phyloP scores from a whole-genome alignment of 2,888 invertebrate species.

The Dyspetes luteomarginatus region DNA sequence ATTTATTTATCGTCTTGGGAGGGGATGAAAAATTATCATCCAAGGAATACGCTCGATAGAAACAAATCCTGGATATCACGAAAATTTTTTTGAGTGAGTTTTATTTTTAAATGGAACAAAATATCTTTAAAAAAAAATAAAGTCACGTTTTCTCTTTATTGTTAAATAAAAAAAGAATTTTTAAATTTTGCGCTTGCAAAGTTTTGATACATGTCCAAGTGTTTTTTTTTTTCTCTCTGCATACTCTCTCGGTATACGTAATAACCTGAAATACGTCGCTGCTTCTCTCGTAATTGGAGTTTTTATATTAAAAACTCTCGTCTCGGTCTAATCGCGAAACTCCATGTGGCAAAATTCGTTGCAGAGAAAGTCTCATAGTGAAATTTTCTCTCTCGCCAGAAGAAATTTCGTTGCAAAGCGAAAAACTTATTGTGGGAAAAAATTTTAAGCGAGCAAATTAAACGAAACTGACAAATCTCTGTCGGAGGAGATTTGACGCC shows the following conservation, averaged over 20 bases:
- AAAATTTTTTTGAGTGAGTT: slow-evolving; percentile 52
- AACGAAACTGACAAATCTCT: slow-evolving; percentile 13
- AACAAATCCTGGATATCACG: slow-evolving; percentile 4
- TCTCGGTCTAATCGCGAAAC: slow-evolving; percentile 64
- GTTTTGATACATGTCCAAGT: slow-evolving; percentile 9
- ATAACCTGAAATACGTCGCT: slow-evolving; percentile 46
- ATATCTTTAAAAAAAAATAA: no score
- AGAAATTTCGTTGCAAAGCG: slow-evolving; percentile 18
- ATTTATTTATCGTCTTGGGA: neutral
- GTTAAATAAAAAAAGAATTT: neutral
- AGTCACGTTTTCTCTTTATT: no score
- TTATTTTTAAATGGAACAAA: no score
- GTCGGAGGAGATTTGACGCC: neutral
- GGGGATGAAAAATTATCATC: slow-evolving; percentile 10
- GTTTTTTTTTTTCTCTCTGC: slow-evolving; percentile 12
- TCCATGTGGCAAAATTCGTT: slow-evolving; percentile 22
- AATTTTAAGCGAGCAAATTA: neutral
- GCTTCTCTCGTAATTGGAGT: slow-evolving; percentile 43
- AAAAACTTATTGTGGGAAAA: slow-evolving; percentile 19
- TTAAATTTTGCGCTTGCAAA: slow-evolving; percentile 1
- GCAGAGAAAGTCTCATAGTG: slow-evolving; percentile 19
- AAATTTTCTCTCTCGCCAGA: neutral
- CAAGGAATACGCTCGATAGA: neutral
- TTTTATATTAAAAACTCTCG: slow-evolving; percentile 67
- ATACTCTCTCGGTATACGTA: slow-evolving; percentile 27